Evolutionary conservation across 2,113 vertebrate genomes (phyloP).

Genomic region (Limanda limanda): DNA sequence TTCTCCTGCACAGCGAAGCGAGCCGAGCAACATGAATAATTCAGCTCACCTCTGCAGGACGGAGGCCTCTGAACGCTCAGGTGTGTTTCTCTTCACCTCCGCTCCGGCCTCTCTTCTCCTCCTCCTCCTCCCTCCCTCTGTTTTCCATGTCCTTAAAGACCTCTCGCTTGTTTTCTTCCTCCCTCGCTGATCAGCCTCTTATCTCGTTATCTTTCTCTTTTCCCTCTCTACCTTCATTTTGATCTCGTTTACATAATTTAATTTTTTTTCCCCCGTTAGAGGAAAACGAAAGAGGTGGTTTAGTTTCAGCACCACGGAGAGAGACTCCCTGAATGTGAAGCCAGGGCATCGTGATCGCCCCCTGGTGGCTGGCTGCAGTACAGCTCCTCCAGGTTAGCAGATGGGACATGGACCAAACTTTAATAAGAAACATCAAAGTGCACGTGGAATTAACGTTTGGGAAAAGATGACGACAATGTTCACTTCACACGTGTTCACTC

Average conservation of each 20-base stretch:
- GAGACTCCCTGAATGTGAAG: background rate
- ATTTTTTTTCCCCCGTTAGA: background rate
- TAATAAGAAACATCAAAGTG: no score
- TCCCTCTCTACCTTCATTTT: background rate
- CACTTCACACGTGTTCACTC: no score
- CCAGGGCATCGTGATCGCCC: no score
- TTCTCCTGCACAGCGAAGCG: conserved; percentile 36
- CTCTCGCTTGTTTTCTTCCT: background rate
- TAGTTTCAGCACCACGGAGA: background rate
- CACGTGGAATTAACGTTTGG: no score
- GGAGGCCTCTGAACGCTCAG: conserved; percentile 44
- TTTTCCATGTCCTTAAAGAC: conserved; percentile 20
- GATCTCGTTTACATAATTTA: no score
- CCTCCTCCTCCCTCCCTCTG: background rate
- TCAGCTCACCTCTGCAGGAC: conserved; percentile 38
- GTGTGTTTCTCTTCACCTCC: conserved; percentile 25
- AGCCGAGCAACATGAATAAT: conserved; percentile 66
- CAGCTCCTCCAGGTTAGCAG: no score
- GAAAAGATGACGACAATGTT: no score
- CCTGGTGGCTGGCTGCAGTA: no score
- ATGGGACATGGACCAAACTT: no score
- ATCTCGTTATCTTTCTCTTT: background rate
- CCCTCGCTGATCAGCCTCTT: background rate
- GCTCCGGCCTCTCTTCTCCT: background rate
- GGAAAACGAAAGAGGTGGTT: no score